phyloP scores from a whole-genome alignment of 2,113 vertebrate genomes.

The Ceratotherium simum region DNA sequence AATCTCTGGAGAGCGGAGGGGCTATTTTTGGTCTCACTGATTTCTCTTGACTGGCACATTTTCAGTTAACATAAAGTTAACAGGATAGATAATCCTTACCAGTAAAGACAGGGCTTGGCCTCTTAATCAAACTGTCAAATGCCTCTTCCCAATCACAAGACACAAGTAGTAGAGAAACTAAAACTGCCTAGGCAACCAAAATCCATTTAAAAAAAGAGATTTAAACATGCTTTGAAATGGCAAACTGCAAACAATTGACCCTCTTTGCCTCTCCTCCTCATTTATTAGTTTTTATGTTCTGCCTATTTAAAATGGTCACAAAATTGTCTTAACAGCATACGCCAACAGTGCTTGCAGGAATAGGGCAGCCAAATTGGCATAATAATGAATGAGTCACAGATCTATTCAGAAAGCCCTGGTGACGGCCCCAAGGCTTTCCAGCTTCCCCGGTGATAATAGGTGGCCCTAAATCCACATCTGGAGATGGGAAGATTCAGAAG shows the following conservation, averaged over 20 bases:
- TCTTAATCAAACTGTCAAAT: not conserved
- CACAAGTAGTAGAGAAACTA: not conserved
- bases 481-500: not conserved
- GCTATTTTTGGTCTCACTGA: slow-evolving; percentile 15
- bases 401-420: not conserved
- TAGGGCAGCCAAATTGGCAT: not conserved
- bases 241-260: not conserved
- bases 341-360: not conserved
- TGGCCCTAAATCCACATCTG: not conserved
- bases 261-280: not conserved
- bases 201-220: not conserved
- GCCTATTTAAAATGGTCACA: not conserved
- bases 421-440: not conserved
- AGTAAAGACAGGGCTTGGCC: not conserved
- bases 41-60: slow-evolving; percentile 10
- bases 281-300: not conserved
- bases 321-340: not conserved
- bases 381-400: not conserved
- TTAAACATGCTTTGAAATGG: not conserved
- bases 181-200: not conserved
- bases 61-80: slow-evolving; percentile 31
- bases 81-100: not conserved
- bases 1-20: not conserved
- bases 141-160: not conserved
- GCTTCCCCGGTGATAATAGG: too few species aligned